phyloP scores from a whole-genome alignment of 2,113 vertebrate species.

The Leucopsar rothschildi region DNA sequence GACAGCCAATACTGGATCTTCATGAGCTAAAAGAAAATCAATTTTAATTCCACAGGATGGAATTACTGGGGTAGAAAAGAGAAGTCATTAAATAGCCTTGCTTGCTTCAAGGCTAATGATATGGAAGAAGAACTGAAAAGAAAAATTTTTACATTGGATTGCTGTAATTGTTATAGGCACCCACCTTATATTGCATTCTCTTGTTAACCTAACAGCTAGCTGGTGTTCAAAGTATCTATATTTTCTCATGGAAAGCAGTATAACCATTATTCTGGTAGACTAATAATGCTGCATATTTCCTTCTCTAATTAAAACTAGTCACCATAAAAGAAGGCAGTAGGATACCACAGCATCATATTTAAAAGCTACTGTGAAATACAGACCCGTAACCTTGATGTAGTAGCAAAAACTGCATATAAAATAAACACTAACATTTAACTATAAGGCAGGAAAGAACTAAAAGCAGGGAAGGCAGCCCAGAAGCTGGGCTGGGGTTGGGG shows the following conservation, averaged over 20 bases:
- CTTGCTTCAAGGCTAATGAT: not conserved
- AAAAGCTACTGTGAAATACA: not conserved
- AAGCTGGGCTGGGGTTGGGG: not conserved
- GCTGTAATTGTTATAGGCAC: not conserved
- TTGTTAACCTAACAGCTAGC: slow-evolving; percentile 9
- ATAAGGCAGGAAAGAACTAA: not conserved
- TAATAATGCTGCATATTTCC: not conserved
- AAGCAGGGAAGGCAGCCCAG: not conserved
- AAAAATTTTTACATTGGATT: not conserved
- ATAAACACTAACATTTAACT: not conserved
- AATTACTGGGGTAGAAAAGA: slow-evolving; percentile 66
- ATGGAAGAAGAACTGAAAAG: not conserved
- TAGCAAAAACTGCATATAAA: not conserved
- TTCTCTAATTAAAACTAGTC: slow-evolving; percentile 13
- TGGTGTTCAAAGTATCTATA: not conserved
- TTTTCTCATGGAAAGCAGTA: not conserved
- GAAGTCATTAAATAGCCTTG: slow-evolving; percentile 16
- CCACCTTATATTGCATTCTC: not conserved
- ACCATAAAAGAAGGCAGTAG: not conserved
- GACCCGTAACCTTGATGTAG: not conserved
- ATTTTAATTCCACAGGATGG: slow-evolving; percentile 64
- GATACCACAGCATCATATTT: not conserved
- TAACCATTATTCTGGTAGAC: not conserved
- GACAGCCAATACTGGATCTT: slow-evolving; percentile 35
- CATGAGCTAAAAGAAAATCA: slow-evolving; percentile 69